Conservation (phyloP, 30 jellyfish, hydroid and myxozoan species). For the Hydractinia echinata region DNA sequence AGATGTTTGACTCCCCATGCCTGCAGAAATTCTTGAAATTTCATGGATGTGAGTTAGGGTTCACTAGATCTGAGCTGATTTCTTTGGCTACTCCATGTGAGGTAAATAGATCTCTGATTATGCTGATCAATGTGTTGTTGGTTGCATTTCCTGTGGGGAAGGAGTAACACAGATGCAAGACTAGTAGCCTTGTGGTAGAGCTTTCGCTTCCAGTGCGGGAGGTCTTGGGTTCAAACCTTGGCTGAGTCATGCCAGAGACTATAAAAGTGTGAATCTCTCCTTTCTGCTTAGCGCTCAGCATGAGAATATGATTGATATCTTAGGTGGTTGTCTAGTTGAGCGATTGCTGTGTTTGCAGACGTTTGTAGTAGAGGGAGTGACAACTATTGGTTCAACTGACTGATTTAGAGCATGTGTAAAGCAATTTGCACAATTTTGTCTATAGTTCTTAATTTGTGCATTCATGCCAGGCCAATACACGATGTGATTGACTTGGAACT, state of each 20-base stretch:
- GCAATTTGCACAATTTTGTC: neutral
- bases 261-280: too few relatives aligned
- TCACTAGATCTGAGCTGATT: conserved; percentile 1
- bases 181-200: neutral
- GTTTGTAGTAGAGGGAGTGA: neutral
- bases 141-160: neutral
- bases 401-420: neutral
- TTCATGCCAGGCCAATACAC: too few relatives aligned
- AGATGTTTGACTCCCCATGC: neutral
- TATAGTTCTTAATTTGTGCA: neutral
- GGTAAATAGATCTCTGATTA: neutral
- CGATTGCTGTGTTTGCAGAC: conserved; percentile 9
- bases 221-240: too few relatives aligned
- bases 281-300: too few relatives aligned
- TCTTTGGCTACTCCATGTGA: conserved; percentile 15
- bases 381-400: too few relatives aligned
- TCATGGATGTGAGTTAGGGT: conserved; percentile 10
- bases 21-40: neutral
- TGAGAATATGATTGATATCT: too few relatives aligned
- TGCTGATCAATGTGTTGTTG: neutral
- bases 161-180: neutral
- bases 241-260: too few relatives aligned
- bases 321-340: too few relatives aligned
- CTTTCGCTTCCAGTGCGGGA: too few relatives aligned
- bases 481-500: too few relatives aligned